Conservation (phyloP, 2,797 vertebrate species). For the Crocidura indochinensis region DNA sequence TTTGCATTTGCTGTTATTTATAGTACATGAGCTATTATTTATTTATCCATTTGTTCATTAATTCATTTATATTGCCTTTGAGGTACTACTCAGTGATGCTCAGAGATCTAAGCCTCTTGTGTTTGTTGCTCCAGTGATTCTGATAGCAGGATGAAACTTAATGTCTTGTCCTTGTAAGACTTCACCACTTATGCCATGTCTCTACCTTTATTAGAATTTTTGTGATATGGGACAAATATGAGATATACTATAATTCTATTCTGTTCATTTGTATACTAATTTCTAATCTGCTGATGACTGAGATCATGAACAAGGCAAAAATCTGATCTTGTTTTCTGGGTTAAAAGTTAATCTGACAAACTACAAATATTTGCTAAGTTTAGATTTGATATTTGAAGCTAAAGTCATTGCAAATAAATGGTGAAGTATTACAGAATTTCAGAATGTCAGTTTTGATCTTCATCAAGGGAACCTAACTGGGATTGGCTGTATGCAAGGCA, state of each 20-base stretch:
- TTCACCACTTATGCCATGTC: background rate
- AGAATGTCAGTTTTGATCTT: background rate
- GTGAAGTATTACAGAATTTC: slow-evolving; percentile 13
- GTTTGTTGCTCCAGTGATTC: too few relatives aligned
- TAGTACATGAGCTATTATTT: background rate
- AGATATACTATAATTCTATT: background rate
- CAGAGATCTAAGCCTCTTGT: too few relatives aligned
- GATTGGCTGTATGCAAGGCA: too few relatives aligned
- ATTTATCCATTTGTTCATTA: background rate
- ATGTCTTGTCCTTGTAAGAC: too few relatives aligned
- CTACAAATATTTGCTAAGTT: slow-evolving; percentile 32
- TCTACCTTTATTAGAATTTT: slow-evolving; percentile 23
- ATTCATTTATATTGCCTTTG: background rate
- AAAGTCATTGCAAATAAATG: slow-evolving; percentile 49
- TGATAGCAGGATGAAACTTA: too few relatives aligned
- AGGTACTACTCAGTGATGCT: background rate
- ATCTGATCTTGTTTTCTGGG: slow-evolving; percentile 19
- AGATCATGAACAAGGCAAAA: background rate
- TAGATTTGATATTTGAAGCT: slow-evolving; percentile 41
- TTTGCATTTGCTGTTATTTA: background rate
- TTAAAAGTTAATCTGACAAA: slow-evolving; percentile 54
- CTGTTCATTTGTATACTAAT: background rate
- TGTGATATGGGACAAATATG: background rate
- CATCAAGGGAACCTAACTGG: too few relatives aligned
- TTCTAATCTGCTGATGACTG: background rate